These are phyloP conservation scores for Oithona nana DNA, from an alignment of 2,888 invertebrate species.

Conservation along the genomic window DNA sequence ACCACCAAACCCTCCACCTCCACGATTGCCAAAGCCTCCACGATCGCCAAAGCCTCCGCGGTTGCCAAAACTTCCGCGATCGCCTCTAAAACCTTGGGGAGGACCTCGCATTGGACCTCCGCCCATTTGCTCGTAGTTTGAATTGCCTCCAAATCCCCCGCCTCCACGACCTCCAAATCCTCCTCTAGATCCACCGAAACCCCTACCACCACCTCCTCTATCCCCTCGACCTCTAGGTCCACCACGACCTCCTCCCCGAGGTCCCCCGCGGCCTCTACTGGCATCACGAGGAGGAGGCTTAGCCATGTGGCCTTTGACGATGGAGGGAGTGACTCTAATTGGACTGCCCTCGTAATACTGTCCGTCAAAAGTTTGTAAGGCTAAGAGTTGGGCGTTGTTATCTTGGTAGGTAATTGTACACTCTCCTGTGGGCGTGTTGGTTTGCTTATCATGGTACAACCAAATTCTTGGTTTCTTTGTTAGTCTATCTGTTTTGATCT, in stretches of 20 bases:
- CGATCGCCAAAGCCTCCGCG: constrained; percentile 23
- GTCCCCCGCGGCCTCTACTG: not conserved
- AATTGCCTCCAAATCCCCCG: not conserved
- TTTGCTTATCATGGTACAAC: constrained; percentile 11
- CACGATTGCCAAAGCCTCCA: constrained; percentile 36
- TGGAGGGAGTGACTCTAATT: constrained; percentile 6
- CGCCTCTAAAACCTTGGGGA: not conserved
- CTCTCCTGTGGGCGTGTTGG: constrained; percentile 5
- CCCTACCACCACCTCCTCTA: constrained; percentile 2
- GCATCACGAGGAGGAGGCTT: not conserved
- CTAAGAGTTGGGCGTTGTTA: not conserved
- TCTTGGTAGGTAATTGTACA: constrained; percentile 13
- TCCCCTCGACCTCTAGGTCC: constrained; percentile 17
- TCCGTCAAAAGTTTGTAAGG: not conserved
- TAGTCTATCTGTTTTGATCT: not conserved
- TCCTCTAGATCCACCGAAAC: not conserved
- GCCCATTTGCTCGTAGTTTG: not conserved
- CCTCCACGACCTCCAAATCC: too few species aligned
- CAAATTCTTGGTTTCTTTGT: constrained; percentile 7
- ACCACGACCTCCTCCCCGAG: not conserved
- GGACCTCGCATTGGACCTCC: not conserved
- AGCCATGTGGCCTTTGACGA: constrained; percentile 12
- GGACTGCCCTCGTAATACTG: not conserved
- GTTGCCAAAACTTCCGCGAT: constrained; percentile 20
- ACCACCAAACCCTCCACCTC: constrained; percentile 24